Evolutionary conservation across 2,113 vertebrate genomes (phyloP), one percentile per base, ranked within the genome.

Genomic region (Malurus melanocephalus): DNA sequence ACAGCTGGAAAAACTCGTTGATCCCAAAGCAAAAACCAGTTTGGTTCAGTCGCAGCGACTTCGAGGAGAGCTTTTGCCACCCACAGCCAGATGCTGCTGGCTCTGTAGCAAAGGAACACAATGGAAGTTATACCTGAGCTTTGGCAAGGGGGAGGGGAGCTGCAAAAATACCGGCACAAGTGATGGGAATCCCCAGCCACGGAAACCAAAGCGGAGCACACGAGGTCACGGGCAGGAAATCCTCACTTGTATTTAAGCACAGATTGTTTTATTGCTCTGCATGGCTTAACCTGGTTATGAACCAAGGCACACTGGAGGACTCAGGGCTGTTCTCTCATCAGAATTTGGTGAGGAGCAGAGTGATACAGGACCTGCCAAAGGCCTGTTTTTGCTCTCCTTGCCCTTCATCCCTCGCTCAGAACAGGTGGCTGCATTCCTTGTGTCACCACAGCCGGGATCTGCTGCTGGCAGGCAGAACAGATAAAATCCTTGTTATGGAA

Each of bases 311-410:
- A 10, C 61, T 56, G 43, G 13, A n/a, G 21, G 1, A 42, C 2
- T 3, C 27, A 15, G 28, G 16, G 11, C 4, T 40, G 17, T 3
- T 52, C 18, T 8, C 3, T 7, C 53, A 26, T 22, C 26, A 4
- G 19, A 19, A 16, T 18, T 12, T 12, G 12, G 9, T 4, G 19
- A 88, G 9, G 52, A 20, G 7, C 20, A 73, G 7, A 28, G 12
- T 5, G n/a, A 32, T 0, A 2, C 1, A 68, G 4, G 17, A 6
- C 10, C 1, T 6, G 16, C 14, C 42, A 9, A 52, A 80, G 4
- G 7, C 4, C 13, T 1, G 32, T 38, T 21, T 64, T 30, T 51
- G 13, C 26, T 4, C 12, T 35, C 18, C 14, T 18, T 8, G 4
- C 16, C 42, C 5, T 10, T 48, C 1, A 1, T 23, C 32, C 6